Evolutionary conservation across 1,140 invertebrate genomes (phyloP).

Genomic region (Helicoverpa zea): DNA sequence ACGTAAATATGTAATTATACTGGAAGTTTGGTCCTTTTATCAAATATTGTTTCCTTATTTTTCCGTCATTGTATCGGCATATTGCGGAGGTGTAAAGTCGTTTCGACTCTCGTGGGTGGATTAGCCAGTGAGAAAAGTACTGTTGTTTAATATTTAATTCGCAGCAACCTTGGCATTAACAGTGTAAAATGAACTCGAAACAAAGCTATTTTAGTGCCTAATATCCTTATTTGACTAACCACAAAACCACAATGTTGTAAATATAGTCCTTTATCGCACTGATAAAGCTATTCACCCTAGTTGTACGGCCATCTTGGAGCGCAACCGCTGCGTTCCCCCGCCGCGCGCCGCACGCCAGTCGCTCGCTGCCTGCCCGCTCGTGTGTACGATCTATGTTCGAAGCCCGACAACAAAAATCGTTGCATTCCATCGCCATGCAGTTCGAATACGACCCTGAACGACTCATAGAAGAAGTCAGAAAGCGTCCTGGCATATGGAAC

Average conservation of each 20-base stretch:
- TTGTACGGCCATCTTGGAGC: slow-evolving; percentile 76
- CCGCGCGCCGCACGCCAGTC: slow-evolving; percentile 82
- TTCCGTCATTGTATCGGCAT: no score
- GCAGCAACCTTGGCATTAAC: background rate
- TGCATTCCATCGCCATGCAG: slow-evolving; percentile 58
- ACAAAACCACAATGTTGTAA: background rate
- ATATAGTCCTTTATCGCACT: slow-evolving; percentile 48
- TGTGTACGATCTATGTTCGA: slow-evolving; percentile 53
- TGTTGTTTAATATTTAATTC: no score
- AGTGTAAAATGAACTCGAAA: background rate
- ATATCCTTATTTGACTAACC: slow-evolving; percentile 13
- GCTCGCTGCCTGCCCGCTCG: slow-evolving; percentile 72
- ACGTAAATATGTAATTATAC: no score
- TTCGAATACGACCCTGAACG: slow-evolving; percentile 81
- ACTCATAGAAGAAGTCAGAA: slow-evolving; percentile 78
- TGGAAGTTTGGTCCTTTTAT: no score
- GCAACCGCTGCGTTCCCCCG: slow-evolving; percentile 74
- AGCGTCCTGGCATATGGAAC: slow-evolving; percentile 80
- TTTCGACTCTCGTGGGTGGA: no score
- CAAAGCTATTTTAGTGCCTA: background rate
- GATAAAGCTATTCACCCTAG: slow-evolving; percentile 62
- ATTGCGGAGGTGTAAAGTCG: no score
- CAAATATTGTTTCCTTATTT: no score
- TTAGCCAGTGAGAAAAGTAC: no score
- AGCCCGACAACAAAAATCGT: background rate